Conservation (phyloP, 2,113 vertebrate species). For the Ariopsis seemanni region DNA sequence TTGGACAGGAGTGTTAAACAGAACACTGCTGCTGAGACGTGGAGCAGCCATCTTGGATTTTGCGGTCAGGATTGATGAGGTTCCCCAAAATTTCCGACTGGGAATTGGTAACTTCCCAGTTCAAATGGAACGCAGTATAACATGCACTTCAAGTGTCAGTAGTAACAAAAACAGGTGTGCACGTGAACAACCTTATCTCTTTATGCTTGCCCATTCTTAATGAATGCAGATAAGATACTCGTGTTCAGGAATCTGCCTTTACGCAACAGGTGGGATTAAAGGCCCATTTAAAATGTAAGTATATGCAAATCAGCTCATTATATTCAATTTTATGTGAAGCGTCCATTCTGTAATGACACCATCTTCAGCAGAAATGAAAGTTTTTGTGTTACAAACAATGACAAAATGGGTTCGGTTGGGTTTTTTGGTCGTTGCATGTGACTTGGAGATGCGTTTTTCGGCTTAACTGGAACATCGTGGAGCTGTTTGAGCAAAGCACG, state of each 20-base stretch:
- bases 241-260: not conserved
- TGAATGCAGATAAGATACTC: not conserved
- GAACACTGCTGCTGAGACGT: too few relatives aligned
- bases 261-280: not conserved
- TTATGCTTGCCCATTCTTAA: not conserved
- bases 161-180: not conserved
- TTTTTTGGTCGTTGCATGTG: too few relatives aligned
- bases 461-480: not conserved
- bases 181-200: not conserved
- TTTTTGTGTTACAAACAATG: not conserved
- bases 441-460: not conserved
- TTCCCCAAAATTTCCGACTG: too few relatives aligned
- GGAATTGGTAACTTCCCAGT: too few relatives aligned
- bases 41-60: too few relatives aligned
- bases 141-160: not conserved
- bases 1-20: too few relatives aligned
- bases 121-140: too few relatives aligned
- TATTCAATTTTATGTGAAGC: not conserved
- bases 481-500: not conserved
- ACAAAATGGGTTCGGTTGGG: not conserved
- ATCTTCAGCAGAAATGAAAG: not conserved
- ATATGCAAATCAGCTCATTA: not conserved
- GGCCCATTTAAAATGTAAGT: not conserved
- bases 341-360: not conserved
- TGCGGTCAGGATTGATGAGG: too few relatives aligned